These are phyloP conservation scores for Genyomyrus donnyi DNA, from an alignment of 2,113 vertebrate species.

Conservation along the genomic window DNA sequence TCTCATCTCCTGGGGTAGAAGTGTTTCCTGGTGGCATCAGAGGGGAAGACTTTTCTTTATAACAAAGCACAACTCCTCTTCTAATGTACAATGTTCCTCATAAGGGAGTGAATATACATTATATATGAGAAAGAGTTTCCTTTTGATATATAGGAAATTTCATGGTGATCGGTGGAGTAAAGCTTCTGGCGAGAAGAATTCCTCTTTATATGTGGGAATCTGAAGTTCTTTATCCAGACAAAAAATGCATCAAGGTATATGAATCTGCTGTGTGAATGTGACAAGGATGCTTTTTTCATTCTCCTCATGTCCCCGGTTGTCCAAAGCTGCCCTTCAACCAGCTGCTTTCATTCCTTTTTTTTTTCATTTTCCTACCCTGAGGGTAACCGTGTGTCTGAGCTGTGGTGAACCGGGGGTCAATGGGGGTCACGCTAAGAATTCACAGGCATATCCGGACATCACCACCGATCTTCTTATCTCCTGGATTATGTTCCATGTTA, in stretches of 20 bases:
- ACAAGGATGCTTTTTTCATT: neutral
- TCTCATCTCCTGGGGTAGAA: neutral
- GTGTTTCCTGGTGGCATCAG: neutral
- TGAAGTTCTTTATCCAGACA: neutral
- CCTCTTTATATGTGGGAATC: neutral
- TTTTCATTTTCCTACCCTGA: neutral
- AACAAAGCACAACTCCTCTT: neutral
- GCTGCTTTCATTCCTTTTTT: neutral
- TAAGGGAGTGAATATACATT: neutral
- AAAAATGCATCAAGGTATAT: neutral
- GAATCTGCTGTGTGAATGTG: neutral
- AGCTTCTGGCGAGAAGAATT: neutral
- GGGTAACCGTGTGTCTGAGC: neutral
- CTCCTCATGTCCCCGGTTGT: neutral
- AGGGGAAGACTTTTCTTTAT: neutral
- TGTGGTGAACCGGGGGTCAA: neutral
- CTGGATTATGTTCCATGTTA: neutral
- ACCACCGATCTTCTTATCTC: neutral
- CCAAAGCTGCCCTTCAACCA: neutral
- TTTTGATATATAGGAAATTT: neutral
- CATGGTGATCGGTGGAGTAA: neutral
- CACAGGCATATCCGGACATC: neutral
- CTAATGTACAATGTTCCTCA: neutral
- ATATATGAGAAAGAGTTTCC: neutral
- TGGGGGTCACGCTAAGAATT: neutral